phyloP scores from a whole-genome alignment of 2,113 vertebrate genomes.

The Myanophis thanlyinensis region DNA sequence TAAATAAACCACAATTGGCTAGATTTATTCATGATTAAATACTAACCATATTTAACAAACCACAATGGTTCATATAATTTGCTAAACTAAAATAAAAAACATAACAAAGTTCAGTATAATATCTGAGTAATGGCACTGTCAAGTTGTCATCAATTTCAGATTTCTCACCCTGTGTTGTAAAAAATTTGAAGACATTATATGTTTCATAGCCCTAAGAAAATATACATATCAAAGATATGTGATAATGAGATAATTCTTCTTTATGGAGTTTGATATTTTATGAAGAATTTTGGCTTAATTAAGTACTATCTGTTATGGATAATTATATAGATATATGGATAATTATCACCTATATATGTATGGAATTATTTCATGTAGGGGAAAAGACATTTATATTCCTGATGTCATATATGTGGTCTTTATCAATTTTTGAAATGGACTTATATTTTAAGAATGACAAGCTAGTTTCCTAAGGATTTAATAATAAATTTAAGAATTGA shows the following conservation, averaged over 20 bases:
- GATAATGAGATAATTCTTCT: too few relatives aligned
- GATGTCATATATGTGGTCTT: background rate
- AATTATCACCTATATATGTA: too few relatives aligned
- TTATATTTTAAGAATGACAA: background rate
- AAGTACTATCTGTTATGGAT: background rate
- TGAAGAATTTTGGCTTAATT: too few relatives aligned
- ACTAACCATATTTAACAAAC: background rate
- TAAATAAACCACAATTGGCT: background rate
- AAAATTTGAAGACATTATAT: background rate
- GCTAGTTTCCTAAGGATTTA: background rate
- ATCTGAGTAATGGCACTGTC: background rate
- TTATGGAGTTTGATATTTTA: too few relatives aligned
- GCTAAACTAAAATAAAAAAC: background rate
- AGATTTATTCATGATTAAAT: background rate
- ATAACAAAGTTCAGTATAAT: background rate
- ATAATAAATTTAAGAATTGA: background rate
- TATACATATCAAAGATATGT: background rate
- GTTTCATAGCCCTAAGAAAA: background rate
- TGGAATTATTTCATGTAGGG: background rate
- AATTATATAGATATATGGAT: background rate
- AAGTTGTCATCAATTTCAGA: background rate
- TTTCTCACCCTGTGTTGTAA: background rate
- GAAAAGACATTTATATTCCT: too few relatives aligned
- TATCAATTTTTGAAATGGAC: background rate
- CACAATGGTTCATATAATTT: background rate